These are phyloP conservation scores for Phalacrocorax carbo DNA, from an alignment of 2,113 vertebrate species.

Conservation along the genomic window DNA sequence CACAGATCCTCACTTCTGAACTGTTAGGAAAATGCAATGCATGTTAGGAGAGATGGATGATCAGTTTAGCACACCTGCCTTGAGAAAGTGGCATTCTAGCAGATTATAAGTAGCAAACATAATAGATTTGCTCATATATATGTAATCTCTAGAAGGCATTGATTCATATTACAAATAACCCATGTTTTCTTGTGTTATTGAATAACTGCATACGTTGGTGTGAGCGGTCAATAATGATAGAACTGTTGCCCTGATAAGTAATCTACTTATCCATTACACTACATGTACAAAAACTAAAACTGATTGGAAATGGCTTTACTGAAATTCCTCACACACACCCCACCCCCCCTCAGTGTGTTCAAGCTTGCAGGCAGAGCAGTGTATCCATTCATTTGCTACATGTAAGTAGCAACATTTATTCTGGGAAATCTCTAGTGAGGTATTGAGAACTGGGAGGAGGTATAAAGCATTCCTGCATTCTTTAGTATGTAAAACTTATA, in stretches of 20 bases:
- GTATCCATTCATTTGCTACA: not conserved
- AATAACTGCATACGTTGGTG: not conserved
- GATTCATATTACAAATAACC: not conserved
- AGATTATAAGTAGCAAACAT: not conserved
- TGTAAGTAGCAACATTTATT: not conserved
- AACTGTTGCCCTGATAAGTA: not conserved
- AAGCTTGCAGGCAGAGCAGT: not conserved
- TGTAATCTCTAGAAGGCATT: not conserved
- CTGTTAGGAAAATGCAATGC: not conserved
- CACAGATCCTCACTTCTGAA: not conserved
- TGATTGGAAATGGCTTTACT: not conserved
- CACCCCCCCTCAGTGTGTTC: fast-evolving
- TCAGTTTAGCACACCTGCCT: not conserved
- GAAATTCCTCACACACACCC: no score
- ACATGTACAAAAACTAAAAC: not conserved
- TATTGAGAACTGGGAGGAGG: not conserved
- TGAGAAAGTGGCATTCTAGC: not conserved
- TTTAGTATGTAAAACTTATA: not conserved
- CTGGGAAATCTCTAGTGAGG: not conserved
- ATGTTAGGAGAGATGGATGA: not conserved
- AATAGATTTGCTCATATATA: not conserved
- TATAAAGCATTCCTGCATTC: not conserved
- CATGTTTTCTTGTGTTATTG: not conserved
- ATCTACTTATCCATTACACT: not conserved
- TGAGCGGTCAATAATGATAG: not conserved